These are phyloP conservation scores for Leptodactylus fallax DNA, from an alignment of 2,797 vertebrate species.

Conservation along the genomic window DNA sequence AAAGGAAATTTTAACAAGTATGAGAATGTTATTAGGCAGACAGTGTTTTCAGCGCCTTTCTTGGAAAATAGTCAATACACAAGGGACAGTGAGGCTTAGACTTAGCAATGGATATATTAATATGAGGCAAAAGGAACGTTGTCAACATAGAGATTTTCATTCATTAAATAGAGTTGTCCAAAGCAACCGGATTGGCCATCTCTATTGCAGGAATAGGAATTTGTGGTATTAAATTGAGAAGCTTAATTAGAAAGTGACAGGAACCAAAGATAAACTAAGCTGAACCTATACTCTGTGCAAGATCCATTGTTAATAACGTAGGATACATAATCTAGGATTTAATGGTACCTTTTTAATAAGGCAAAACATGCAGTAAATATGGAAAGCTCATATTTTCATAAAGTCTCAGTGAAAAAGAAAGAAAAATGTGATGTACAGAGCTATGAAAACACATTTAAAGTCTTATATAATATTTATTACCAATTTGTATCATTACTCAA, in stretches of 20 bases:
- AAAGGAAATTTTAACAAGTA: conserved; percentile 10
- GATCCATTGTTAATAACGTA: conserved; percentile 16
- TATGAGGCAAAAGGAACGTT: conserved; percentile 7
- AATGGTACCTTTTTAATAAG: conserved; percentile 8
- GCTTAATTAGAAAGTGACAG: conserved; percentile 7
- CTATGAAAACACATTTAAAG: background rate
- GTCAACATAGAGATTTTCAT: conserved; percentile 10
- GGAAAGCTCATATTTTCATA: conserved; percentile 7
- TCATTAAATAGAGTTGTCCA: conserved; percentile 15
- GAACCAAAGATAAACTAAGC: conserved; percentile 10
- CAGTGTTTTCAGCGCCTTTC: background rate
- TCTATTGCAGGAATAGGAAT: background rate
- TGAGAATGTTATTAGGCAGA: conserved; percentile 5
- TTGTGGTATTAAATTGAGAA: conserved; percentile 16
- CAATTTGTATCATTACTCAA: background rate
- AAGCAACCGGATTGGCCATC: background rate
- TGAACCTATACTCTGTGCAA: conserved; percentile 5
- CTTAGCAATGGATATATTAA: conserved; percentile 23
- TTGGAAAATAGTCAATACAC: conserved; percentile 2
- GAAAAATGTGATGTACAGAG: background rate
- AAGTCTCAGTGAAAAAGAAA: background rate
- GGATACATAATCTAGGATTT: conserved; percentile 17
- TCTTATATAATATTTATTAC: background rate
- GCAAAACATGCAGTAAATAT: background rate
- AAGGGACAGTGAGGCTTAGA: conserved; percentile 1